phyloP scores from a whole-genome alignment of 1,140 invertebrate genomes.

The Alviniconcha marisindica region DNA sequence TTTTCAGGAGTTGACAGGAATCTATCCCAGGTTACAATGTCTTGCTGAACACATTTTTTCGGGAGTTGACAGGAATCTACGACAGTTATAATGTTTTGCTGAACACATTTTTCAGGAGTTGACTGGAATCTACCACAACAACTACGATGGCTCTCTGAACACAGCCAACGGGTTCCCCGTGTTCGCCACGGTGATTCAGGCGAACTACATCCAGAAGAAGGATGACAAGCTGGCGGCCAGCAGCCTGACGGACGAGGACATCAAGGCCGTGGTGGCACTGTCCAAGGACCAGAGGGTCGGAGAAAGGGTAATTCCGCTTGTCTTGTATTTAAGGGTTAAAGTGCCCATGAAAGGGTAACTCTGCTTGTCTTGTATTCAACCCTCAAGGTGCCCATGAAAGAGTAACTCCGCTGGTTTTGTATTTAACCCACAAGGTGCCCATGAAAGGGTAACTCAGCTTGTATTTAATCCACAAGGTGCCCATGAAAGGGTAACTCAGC shows the following conservation, averaged over 20 bases:
- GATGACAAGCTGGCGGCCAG: slow-evolving; percentile 90
- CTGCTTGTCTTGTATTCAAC: no score
- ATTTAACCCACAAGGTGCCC: no score
- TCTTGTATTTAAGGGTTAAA: background rate
- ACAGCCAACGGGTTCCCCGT: slow-evolving; percentile 95
- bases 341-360: background rate
- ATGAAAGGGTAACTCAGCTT: no score
- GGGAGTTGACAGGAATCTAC: no score
- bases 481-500: no score
- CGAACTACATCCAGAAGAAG: slow-evolving; percentile 96
- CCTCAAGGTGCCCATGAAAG: no score
- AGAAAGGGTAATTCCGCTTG: slow-evolving; percentile 83
- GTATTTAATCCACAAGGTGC: no score
- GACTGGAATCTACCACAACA: slow-evolving; percentile 97
- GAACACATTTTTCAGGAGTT: slow-evolving; percentile 78
- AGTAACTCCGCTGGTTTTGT: background rate
- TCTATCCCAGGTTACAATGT: no score
- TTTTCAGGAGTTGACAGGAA: no score
- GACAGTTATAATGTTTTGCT: no score
- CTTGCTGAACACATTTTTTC: no score
- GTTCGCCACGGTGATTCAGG: slow-evolving; percentile 98
- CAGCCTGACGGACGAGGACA: slow-evolving; percentile 95
- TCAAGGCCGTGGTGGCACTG: slow-evolving; percentile 79
- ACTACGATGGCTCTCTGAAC: slow-evolving; percentile 98
- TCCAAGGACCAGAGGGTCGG: slow-evolving; percentile 90